Evolutionary conservation across 2,113 vertebrate species (phyloP), one percentile per base, ranked within the genome.

Genomic region (Bos javanicus): DNA sequence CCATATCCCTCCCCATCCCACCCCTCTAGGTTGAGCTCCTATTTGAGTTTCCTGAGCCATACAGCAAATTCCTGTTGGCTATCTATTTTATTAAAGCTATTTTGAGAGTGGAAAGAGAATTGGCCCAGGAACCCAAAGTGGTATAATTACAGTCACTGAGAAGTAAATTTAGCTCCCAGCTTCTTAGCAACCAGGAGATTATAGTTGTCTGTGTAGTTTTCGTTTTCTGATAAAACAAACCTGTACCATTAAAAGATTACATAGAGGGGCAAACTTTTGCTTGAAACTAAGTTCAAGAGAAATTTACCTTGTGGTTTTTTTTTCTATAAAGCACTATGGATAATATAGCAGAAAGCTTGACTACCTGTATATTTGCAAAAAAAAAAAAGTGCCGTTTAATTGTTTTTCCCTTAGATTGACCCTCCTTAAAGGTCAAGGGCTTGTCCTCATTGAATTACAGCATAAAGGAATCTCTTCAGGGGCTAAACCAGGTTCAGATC

Each of bases 171-270:
- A 62, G 59, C 30, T 88, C 76, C 78, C 30, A 82, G 43, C 91
- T 94, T 95, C 33, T 96, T 56, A 92, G 81, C 54, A 94, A 76
- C 85, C 16, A 78, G 67, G 36, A 96, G 97, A 93, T 92, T 76
- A 85, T 59, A 76, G 52, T 94, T 92, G 52, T 91, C 57, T 91
- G 0, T 39, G 10, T 64, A 92, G 30, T 92, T 74, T 10, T 96
- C 25, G 23, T 96, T 28, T 97, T 43, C 21, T 25, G 60, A 82
- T 86, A 78, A 89, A 90, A 94, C 81, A 95, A 95, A 59, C 67
- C 9, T 95, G 8, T 85, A 48, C 28, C 6, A 96, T 93, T 86
- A 80, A 76, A 86, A 78, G n/a, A 50, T 78, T 86, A 84, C 26
- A 52, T 3, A 95, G 85, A 96, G 33, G 62, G 16, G 60, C 28